Conservation (phyloP, 1,140 invertebrate species). For the Luehdorfia chinensis region DNA sequence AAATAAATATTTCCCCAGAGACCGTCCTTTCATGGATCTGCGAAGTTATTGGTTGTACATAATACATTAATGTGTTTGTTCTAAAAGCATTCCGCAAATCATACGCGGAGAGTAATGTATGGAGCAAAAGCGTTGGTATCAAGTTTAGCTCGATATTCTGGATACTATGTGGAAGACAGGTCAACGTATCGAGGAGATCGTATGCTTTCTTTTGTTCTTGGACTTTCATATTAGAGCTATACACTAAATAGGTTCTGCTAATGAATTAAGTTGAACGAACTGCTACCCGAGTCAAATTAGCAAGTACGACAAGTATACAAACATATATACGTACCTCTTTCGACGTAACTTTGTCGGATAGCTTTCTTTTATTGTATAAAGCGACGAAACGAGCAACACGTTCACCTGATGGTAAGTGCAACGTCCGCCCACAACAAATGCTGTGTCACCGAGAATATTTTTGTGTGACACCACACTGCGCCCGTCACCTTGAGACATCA, state of each 20-base stretch:
- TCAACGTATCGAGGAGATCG: conserved; percentile 4
- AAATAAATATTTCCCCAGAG: not conserved
- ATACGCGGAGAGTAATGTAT: conserved; percentile 5
- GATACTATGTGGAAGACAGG: not conserved
- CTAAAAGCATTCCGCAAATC: no score
- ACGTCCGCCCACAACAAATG: no score
- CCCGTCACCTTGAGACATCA: no score
- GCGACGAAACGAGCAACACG: no score
- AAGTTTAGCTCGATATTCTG: not conserved
- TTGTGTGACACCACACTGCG: no score
- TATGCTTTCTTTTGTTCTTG: conserved; percentile 11
- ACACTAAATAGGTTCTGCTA: not conserved
- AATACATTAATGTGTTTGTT: not conserved
- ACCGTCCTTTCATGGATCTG: not conserved
- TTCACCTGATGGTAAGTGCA: no score
- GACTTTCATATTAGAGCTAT: conserved; percentile 5
- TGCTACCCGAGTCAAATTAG: no score
- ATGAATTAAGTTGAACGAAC: conserved; percentile 4
- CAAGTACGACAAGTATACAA: no score
- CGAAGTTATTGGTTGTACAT: not conserved
- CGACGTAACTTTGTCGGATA: no score
- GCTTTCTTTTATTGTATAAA: no score
- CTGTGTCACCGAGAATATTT: no score
- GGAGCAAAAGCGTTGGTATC: not conserved
- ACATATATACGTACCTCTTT: no score